These are phyloP conservation scores for Gulo gulo DNA, from an alignment of 2,113 vertebrate genomes.

Conservation along the genomic window DNA sequence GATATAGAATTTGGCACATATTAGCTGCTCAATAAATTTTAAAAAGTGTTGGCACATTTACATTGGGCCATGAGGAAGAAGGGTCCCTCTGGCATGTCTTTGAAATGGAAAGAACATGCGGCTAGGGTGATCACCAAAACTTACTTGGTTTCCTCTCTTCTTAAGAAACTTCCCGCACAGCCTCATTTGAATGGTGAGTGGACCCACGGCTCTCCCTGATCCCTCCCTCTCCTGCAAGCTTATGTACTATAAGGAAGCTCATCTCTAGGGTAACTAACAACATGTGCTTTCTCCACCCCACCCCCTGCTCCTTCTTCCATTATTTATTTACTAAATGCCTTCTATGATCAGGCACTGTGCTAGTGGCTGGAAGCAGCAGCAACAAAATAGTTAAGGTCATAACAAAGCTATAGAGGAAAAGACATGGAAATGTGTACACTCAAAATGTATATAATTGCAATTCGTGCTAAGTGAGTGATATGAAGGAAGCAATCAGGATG, in stretches of 20 bases:
- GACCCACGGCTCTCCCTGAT: neutral
- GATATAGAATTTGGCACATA: neutral
- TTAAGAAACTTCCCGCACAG: neutral
- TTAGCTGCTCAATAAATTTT: constrained; percentile 28
- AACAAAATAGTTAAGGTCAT: neutral
- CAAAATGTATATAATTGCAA: neutral
- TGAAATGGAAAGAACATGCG: neutral
- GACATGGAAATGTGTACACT: neutral
- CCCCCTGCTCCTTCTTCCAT: neutral
- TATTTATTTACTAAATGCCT: neutral
- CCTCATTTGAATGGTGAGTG: neutral
- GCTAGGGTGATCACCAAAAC: neutral
- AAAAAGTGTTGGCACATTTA: neutral
- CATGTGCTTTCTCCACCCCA: accelerated
- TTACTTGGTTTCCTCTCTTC: neutral
- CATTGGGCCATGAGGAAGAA: neutral
- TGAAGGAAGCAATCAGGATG: neutral
- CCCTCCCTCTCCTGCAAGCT: neutral
- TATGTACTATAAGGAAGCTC: neutral
- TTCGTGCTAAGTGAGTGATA: neutral
- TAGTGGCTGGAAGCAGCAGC: neutral
- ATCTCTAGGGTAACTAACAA: neutral
- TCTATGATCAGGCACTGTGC: neutral
- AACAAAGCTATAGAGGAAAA: neutral
- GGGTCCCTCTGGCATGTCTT: neutral